A percentile compares a stretch with the other conserved stretches of the same genome.
Conservation (phyloP, 1,140 invertebrate genomes). For the Tigriopus japonicus region DNA sequence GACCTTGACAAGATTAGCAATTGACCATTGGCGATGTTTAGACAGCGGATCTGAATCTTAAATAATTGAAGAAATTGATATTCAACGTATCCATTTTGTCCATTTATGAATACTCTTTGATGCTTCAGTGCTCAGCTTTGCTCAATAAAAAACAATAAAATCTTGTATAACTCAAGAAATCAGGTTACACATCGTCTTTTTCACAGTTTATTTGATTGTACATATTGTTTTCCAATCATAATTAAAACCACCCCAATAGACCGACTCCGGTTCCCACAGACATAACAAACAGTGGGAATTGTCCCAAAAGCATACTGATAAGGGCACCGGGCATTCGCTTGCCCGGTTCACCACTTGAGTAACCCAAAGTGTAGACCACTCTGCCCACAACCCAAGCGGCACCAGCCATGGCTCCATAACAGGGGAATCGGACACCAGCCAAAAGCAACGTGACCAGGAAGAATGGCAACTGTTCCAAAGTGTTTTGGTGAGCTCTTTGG, state of each 20-base stretch:
- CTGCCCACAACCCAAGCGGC: background rate
- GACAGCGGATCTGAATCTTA: no score
- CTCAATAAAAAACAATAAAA: no score
- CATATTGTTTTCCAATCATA: no score
- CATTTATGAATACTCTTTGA: no score
- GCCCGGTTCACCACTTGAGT: background rate
- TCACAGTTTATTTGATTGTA: no score
- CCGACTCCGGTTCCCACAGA: background rate
- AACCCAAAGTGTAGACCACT: background rate
- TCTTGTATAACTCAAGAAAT: no score
- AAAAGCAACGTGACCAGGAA: background rate
- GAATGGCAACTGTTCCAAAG: constrained; percentile 11
- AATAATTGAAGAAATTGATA: no score
- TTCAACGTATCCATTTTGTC: no score
- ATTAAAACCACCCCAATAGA: background rate
- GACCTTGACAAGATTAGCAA: no score
- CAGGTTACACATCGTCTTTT: no score
- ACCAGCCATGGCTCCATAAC: background rate
- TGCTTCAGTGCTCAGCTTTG: no score
- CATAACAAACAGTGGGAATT: background rate
- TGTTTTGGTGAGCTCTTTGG: constrained; percentile 17
- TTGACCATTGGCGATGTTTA: no score
- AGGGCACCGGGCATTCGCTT: background rate
- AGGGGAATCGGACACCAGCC: background rate
- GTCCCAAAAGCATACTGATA: background rate